These are phyloP conservation scores for Charanyca ferruginea DNA, from an alignment of 2,888 invertebrate species.

Conservation along the genomic window DNA sequence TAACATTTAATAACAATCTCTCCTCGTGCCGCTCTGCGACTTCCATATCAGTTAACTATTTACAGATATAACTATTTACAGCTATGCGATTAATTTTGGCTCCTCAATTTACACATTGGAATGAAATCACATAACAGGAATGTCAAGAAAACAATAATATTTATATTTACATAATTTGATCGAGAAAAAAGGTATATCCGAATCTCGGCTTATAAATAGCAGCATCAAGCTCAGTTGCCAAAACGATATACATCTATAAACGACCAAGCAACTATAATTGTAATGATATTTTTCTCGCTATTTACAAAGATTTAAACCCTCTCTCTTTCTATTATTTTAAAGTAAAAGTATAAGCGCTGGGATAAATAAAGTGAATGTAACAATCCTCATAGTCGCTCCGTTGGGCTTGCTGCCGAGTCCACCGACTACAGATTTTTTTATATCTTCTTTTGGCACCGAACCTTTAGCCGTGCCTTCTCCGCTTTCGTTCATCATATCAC, in stretches of 20 bases:
- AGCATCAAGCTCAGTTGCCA: slow-evolving; percentile 84
- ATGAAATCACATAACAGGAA: slow-evolving; percentile 89
- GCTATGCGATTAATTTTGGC: slow-evolving; percentile 84
- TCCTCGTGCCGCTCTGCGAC: slow-evolving; percentile 86
- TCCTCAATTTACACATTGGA: slow-evolving; percentile 85
- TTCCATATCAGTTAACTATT: slow-evolving; percentile 83
- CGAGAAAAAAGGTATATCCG: slow-evolving; percentile 66
- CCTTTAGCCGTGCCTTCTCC: slow-evolving; percentile 77
- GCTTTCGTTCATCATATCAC: slow-evolving; percentile 79
- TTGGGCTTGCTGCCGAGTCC: slow-evolving; percentile 82
- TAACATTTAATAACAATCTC: slow-evolving; percentile 73
- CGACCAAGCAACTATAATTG: slow-evolving; percentile 81
- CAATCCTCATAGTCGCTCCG: slow-evolving; percentile 69
- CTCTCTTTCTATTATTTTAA: slow-evolving; percentile 75
- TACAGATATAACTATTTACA: slow-evolving; percentile 88
- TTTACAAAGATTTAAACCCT: slow-evolving; percentile 80
- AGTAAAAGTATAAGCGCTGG: slow-evolving; percentile 81
- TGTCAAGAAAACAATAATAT: slow-evolving; percentile 82
- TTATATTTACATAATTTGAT: slow-evolving; percentile 81
- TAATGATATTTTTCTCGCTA: slow-evolving; percentile 79
- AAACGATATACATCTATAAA: slow-evolving; percentile 74
- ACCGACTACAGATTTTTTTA: slow-evolving; percentile 81
- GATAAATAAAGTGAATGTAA: slow-evolving; percentile 75
- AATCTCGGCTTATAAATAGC: slow-evolving; percentile 76
- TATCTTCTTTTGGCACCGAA: slow-evolving; percentile 80